Conservation (phyloP, 2,797 vertebrate species). For the Platyrinchus mystaceus region DNA sequence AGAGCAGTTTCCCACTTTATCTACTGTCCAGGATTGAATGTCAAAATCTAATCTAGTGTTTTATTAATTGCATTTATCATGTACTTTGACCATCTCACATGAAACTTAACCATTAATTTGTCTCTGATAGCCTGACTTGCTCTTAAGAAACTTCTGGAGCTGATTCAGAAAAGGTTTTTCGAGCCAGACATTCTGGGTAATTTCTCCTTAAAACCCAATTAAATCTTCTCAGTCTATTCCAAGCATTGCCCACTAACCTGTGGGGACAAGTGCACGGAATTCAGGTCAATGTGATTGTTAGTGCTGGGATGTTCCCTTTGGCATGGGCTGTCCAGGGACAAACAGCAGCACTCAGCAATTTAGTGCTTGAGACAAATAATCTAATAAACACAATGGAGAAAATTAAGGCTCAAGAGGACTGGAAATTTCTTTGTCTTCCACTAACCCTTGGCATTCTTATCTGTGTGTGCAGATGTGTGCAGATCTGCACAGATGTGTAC, state of each 20-base stretch:
- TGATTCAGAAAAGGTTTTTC: neutral
- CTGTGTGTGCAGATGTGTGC: neutral
- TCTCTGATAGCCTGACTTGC: neutral
- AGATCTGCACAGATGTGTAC: neutral
- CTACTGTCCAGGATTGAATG: neutral
- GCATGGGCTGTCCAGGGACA: neutral
- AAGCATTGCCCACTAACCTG: neutral
- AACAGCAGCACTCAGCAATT: neutral
- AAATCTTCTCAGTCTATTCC: neutral
- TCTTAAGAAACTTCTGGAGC: neutral
- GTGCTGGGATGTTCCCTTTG: neutral
- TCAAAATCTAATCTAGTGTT: neutral
- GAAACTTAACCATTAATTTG: neutral
- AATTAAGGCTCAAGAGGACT: neutral
- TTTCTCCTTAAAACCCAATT: neutral
- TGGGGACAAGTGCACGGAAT: neutral
- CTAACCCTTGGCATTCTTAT: neutral
- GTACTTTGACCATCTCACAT: neutral
- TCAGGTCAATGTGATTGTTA: neutral
- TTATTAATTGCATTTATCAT: conserved; percentile 29
- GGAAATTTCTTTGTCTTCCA: neutral
- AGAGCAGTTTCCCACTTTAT: neutral
- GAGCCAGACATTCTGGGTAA: neutral
- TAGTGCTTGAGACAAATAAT: neutral
- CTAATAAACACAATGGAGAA: neutral